Evolutionary conservation across 2,888 invertebrate genomes (phyloP).

Genomic region (Adelphocoris suturalis): DNA sequence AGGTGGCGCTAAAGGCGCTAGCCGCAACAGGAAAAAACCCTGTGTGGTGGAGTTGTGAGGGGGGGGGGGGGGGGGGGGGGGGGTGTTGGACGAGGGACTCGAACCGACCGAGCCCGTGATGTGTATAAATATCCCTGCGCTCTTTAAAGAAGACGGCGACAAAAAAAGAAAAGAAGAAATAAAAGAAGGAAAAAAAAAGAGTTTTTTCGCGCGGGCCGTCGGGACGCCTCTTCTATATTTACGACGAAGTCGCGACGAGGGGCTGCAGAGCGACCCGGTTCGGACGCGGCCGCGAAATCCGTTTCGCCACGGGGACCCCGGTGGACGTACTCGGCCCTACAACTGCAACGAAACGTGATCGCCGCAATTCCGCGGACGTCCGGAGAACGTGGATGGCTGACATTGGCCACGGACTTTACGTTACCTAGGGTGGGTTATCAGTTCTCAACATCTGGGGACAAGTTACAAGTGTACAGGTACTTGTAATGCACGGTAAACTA

Average conservation of each 20-base stretch:
- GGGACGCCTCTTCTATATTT: conserved; percentile 36
- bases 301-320: conserved; percentile 27
- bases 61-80: background rate
- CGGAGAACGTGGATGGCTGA: background rate
- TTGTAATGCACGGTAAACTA: no score
- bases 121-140: conserved; percentile 13
- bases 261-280: conserved; percentile 30
- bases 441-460: no score
- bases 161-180: background rate
- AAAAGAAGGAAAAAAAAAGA: background rate
- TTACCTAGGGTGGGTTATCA: no score
- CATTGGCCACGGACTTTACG: no score
- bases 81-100: background rate
- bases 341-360: conserved; percentile 34
- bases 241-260: conserved; percentile 27
- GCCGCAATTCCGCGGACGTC: conserved; percentile 9
- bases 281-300: conserved; percentile 21
- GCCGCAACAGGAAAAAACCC: background rate
- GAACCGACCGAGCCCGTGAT: conserved; percentile 1
- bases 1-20: conserved; percentile 29
- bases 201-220: background rate
- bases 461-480: no score
- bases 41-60: background rate
- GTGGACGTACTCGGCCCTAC: background rate
- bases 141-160: conserved; percentile 30